Evolutionary conservation across 2,113 vertebrate genomes (phyloP).

Genomic region (Oryzias celebensis): DNA sequence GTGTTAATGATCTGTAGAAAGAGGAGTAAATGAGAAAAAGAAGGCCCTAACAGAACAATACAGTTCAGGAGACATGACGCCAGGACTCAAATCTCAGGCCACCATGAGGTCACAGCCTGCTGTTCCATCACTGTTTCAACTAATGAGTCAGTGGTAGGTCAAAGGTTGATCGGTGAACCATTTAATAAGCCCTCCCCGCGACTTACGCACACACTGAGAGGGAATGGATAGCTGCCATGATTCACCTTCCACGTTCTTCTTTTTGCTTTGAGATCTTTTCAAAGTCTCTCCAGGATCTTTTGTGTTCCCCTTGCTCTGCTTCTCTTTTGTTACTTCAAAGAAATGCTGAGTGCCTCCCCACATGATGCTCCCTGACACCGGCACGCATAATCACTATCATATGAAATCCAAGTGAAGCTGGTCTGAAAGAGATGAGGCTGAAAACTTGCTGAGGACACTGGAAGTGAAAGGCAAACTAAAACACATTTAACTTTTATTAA

Average conservation of each 20-base stretch:
- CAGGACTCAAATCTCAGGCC: slow-evolving; percentile 18
- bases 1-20: slow-evolving; percentile 50
- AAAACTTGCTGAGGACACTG: no score
- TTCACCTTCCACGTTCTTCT: slow-evolving; percentile 19
- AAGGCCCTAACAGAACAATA: slow-evolving; percentile 42
- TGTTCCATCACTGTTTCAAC: slow-evolving; percentile 49
- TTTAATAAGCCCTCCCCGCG: slow-evolving; percentile 1
- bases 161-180: slow-evolving; percentile 51
- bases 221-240: slow-evolving; percentile 28
- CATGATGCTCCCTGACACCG: slow-evolving; percentile 10
- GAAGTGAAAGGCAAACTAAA: no score
- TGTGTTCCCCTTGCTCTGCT: background rate
- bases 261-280: slow-evolving; percentile 38
- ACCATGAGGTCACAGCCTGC: slow-evolving; percentile 40
- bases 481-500: no score
- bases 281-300: slow-evolving; percentile 32
- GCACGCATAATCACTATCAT: background rate
- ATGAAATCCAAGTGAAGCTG: background rate
- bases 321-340: slow-evolving; percentile 59
- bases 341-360: slow-evolving; percentile 38
- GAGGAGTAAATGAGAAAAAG: slow-evolving; percentile 24
- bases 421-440: no score
- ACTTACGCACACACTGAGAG: slow-evolving; percentile 17
- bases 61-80: slow-evolving; percentile 28
- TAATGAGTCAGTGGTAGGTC: slow-evolving; percentile 58